Evolutionary conservation across 2,797 vertebrate species (phyloP), one percentile per base, ranked within the genome.

Genomic region (Distichodus sexfasciatus): DNA sequence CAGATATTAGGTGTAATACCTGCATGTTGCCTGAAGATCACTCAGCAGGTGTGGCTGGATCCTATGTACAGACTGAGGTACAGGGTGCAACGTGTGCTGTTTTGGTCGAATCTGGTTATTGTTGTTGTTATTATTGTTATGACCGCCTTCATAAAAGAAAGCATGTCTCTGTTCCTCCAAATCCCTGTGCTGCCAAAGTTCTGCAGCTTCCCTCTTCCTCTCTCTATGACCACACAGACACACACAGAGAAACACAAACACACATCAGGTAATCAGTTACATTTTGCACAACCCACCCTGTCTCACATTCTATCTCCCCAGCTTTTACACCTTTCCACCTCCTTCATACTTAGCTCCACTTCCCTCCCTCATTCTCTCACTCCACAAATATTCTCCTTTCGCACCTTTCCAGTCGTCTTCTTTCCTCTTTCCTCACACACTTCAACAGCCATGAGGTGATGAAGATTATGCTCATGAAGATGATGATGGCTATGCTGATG

Each of bases 401-500:
- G 83, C 74, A 90, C 89, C 78, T 85, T 48, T 84, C 76, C n/a
- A 76, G 36, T 55, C 6, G 87, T 61, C 77, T 92, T 81, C 70
- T 90, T 72, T 94, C 85, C 3, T 82, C 90, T 53, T 89, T 91
- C 81, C 89, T 93, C 70, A 93, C 76, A 28, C 90, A 93, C 71
- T 94, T 93, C 19, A 94, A 76, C 72, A 96, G 86, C 81, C 95
- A 99, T 83, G 92, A 96, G 76, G 93, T 94, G 81, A 98, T 82
- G 88, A 98, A 98, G 73, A 91, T 93, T 88, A 95, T 58, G 28
- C 93, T 94, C 93, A 98, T 93, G 82, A 98, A 79, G 44, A 95
- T 75, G 80, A 99, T 98, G 76, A 98, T 78, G 24, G 87, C 92
- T 0, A 86, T 87, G 88, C 97, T 98, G 43, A 96, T 84, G 0